A percentile compares a stretch with the other conserved stretches of the same genome.
Conservation (phyloP, 37 sponge, comb jelly and placozoan genomes). For the Halisarca cf. caerulea region DNA sequence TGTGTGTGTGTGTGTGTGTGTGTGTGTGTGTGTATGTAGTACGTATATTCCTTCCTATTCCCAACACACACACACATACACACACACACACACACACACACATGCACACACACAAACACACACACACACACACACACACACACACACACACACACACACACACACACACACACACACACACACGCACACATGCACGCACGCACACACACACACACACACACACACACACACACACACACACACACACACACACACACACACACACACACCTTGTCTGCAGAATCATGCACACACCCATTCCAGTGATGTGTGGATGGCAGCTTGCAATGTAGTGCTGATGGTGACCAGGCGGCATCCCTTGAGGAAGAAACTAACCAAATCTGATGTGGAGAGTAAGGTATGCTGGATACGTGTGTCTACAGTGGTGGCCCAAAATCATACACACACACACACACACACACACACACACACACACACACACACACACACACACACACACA, state of each 20-base stretch:
- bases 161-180: conserved; percentile 48
- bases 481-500: too few species aligned
- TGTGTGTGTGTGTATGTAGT: conserved; percentile 9
- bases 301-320: conserved; percentile 1
- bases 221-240: conserved; percentile 20
- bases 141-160: conserved; percentile 50
- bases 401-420: too few species aligned
- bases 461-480: too few species aligned
- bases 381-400: too few species aligned
- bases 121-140: conserved; percentile 54
- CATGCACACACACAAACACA: conserved; percentile 21
- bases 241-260: conserved; percentile 9
- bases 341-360: background rate
- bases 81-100: conserved; percentile 24
- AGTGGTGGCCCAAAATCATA: too few species aligned
- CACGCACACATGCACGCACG: conserved; percentile 42
- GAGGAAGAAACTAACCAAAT: too few species aligned
- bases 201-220: background rate
- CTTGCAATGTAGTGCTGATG: background rate
- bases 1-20: conserved; percentile 16
- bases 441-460: too few species aligned
- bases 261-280: conserved; percentile 3
- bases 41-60: background rate
- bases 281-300: background rate
- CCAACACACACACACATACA: conserved; percentile 7